Evolutionary conservation across 2,888 invertebrate species (phyloP).

Genomic region (Epinotia brunnichana): DNA sequence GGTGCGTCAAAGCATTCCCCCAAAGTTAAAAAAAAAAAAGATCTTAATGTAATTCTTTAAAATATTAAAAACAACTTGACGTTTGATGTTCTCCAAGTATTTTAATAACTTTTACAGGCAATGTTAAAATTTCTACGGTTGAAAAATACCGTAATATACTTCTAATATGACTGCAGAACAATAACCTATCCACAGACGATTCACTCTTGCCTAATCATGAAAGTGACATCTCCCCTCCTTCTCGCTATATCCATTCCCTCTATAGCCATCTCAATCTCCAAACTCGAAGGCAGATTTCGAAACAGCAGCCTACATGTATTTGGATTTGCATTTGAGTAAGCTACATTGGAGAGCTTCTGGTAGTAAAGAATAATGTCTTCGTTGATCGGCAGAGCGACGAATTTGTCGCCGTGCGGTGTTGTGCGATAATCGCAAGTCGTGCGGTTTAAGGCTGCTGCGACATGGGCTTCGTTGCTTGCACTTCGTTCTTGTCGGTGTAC

Average conservation of each 20-base stretch:
- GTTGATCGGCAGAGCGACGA: neutral
- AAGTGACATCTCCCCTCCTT: neutral
- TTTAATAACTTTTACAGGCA: too few relatives aligned
- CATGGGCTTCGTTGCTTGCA: neutral
- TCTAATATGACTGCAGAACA: neutral
- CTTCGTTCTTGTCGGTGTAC: neutral
- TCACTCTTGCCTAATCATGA: neutral
- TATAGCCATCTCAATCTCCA: neutral
- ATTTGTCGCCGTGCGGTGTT: neutral
- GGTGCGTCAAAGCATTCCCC: too few relatives aligned
- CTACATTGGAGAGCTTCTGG: neutral
- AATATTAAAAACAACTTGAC: too few relatives aligned
- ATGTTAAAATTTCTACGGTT: too few relatives aligned
- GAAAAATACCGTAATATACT: too few relatives aligned
- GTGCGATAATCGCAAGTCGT: neutral
- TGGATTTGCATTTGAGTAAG: neutral
- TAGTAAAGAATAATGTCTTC: neutral
- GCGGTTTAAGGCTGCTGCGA: neutral
- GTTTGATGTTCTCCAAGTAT: too few relatives aligned
- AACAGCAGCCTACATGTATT: constrained; percentile 6
- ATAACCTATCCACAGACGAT: neutral
- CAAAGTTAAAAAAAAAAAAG: too few relatives aligned
- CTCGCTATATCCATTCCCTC: neutral
- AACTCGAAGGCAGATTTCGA: neutral
- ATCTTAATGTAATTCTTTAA: too few relatives aligned